Percentiles rank a stretch among this genome's conserved stretches.
These are phyloP conservation scores for Meloe dianella DNA, from an alignment of 2,888 invertebrate species.

Conservation along the genomic window DNA sequence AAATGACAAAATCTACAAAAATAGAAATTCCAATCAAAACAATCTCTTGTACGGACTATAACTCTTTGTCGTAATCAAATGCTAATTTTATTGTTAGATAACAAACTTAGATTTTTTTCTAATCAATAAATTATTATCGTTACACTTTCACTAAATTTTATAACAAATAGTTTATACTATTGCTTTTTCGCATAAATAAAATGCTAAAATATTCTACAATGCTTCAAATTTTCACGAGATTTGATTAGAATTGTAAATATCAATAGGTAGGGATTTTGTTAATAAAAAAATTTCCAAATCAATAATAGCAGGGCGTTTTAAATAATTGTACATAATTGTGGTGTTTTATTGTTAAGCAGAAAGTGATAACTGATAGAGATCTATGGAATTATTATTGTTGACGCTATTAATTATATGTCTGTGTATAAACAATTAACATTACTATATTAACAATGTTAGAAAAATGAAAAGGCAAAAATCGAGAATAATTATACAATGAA, in stretches of 20 bases:
- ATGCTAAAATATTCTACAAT: background rate
- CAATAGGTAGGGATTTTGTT: too few species aligned
- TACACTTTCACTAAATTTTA: background rate
- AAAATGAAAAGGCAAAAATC: background rate
- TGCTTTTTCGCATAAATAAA: background rate
- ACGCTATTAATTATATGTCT: background rate
- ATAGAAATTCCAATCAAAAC: too few species aligned
- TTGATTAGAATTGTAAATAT: too few species aligned
- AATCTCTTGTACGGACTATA: too few species aligned
- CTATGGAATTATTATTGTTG: too few species aligned
- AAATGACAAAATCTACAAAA: background rate
- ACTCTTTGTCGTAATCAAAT: too few species aligned
- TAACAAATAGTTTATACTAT: background rate
- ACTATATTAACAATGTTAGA: background rate
- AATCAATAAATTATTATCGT: background rate
- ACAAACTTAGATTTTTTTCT: background rate
- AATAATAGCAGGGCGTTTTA: too few species aligned
- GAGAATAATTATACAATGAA: slow-evolving; percentile 5
- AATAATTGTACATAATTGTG: too few species aligned
- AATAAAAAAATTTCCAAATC: too few species aligned
- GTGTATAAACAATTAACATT: background rate
- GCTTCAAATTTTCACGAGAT: too few species aligned
- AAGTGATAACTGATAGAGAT: too few species aligned
- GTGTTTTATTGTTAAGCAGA: too few species aligned
- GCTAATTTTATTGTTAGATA: background rate